These are phyloP conservation scores for Bombus terrestris DNA, from an alignment of 1,140 invertebrate genomes.

Conservation along the genomic window DNA sequence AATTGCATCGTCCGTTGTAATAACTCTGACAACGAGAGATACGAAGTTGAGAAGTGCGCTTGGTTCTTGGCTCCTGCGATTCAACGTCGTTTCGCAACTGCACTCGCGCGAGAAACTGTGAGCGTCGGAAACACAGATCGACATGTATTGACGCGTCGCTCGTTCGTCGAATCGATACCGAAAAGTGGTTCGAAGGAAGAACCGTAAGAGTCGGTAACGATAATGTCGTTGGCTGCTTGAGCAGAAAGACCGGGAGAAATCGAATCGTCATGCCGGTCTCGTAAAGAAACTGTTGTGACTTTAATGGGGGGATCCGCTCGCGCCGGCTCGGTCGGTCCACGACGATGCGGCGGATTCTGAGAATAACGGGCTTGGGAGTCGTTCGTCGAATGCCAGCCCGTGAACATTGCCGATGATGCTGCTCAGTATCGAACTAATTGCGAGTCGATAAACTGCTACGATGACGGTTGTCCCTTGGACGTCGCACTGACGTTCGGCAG, in stretches of 20 bases:
- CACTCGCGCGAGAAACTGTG: too few species aligned
- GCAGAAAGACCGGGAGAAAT: neutral
- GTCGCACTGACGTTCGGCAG: slow-evolving; percentile 2
- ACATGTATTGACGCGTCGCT: too few species aligned
- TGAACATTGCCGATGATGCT: slow-evolving; percentile 4
- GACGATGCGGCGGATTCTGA: slow-evolving; percentile 63
- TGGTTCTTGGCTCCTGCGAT: neutral
- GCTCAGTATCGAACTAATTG: neutral
- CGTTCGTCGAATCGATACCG: neutral
- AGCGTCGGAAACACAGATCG: too few species aligned
- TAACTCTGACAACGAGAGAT: neutral
- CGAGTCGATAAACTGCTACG: slow-evolving; percentile 8
- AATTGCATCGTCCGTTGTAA: too few species aligned
- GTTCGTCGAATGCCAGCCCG: slow-evolving; percentile 28
- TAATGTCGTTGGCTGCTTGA: slow-evolving; percentile 2
- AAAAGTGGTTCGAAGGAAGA: neutral
- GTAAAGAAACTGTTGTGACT: slow-evolving; percentile 44
- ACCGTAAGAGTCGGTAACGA: neutral
- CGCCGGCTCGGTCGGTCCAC: slow-evolving; percentile 60
- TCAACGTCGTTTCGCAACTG: neutral
- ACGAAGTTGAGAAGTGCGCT: neutral
- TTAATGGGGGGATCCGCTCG: slow-evolving; percentile 61
- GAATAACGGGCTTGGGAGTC: slow-evolving; percentile 59
- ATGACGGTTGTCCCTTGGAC: slow-evolving; percentile 16
- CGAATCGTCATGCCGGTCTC: slow-evolving; percentile 48